These are phyloP conservation scores for Drosophila orosa DNA, from an alignment of 1,140 invertebrate genomes.

Conservation along the genomic window DNA sequence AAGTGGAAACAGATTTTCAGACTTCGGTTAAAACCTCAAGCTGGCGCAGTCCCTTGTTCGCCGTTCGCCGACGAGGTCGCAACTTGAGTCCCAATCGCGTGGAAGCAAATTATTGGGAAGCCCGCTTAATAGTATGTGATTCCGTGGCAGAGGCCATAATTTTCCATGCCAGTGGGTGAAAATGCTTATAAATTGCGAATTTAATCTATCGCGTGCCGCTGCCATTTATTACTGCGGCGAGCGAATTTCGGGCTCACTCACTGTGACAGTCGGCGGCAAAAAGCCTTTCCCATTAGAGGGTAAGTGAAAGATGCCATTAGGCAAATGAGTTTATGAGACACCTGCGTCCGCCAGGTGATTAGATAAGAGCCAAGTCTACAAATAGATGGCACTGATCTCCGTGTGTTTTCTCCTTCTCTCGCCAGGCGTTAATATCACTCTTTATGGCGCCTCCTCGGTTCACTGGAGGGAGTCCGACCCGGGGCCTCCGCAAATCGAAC, in stretches of 20 bases:
- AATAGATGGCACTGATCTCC: slow-evolving; percentile 11
- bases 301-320: slow-evolving; percentile 46
- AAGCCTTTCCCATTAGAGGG: slow-evolving; percentile 57
- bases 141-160: slow-evolving; percentile 15
- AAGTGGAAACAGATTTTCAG: slow-evolving; percentile 21
- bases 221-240: slow-evolving; percentile 69
- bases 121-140: neutral
- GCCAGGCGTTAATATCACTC: slow-evolving; percentile 43
- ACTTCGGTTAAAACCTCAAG: slow-evolving; percentile 17
- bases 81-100: slow-evolving; percentile 36
- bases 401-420: neutral
- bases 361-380: slow-evolving; percentile 33
- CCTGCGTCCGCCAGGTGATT: slow-evolving; percentile 33
- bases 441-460: slow-evolving; percentile 43
- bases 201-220: slow-evolving; percentile 64
- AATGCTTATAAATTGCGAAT: slow-evolving; percentile 66
- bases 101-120: slow-evolving; percentile 17
- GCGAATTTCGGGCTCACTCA: slow-evolving; percentile 57
- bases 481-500: slow-evolving; percentile 42
- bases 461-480: slow-evolving; percentile 42
- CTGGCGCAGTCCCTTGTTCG: slow-evolving; percentile 42
- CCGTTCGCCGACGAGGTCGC: slow-evolving; percentile 30
- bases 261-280: slow-evolving; percentile 38
- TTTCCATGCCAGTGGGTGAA: slow-evolving; percentile 22
- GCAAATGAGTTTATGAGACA: slow-evolving; percentile 29